Base-by-base conservation (phyloP, 2,888 invertebrate genomes). In the Invenusta paracnida region DNA sequence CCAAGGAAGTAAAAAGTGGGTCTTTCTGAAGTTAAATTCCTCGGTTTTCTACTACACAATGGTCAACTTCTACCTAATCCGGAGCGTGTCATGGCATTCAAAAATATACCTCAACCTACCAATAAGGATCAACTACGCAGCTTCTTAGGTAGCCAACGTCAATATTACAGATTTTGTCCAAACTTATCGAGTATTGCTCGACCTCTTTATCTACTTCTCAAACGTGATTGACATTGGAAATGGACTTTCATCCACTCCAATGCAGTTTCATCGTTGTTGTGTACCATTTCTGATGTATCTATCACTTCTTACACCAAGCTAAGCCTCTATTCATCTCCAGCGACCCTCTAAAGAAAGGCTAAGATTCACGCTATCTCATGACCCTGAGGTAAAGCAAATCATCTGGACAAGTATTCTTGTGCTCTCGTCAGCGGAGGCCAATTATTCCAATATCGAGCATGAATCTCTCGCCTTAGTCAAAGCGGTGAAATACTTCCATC, bases 391-490 rank as follows among this genome's bases (percentile, higher is more conserved):
- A 25, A 25, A 27, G 2, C 23, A 13, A 79, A n/a, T 82, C 29
- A 83, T 84, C 1, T 84, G 83, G 84, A 29, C 66, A 13, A 86
- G 30, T n/a, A 85, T 29, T 27, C 83, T 86, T 30, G 30, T 85
- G 28, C 85, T 85, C 23, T 85, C 85, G 1, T 30, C 89, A 91
- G 91, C 88, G 89, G 89, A 90, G 88, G 86, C 88, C 73, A 88
- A 88, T n/a, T 90, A 90, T 86, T 89, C 89, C 28, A 89, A 90
- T 84, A 85, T 90, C 25, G 90, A 91, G 67, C 89, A 89, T 85
- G 90, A 89, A 88, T 89, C 90, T 66, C 87, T 90, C 29, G 88
- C 89, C 5, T 85, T 92, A 17, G 89, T 92, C 29, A 91, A 89
- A 85, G 91, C 89, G 0, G 88, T 91, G 0, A 88, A 88, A 27